phyloP scores from a whole-genome alignment of 1,140 invertebrate genomes.

The Anoplolepis gracilipes region DNA sequence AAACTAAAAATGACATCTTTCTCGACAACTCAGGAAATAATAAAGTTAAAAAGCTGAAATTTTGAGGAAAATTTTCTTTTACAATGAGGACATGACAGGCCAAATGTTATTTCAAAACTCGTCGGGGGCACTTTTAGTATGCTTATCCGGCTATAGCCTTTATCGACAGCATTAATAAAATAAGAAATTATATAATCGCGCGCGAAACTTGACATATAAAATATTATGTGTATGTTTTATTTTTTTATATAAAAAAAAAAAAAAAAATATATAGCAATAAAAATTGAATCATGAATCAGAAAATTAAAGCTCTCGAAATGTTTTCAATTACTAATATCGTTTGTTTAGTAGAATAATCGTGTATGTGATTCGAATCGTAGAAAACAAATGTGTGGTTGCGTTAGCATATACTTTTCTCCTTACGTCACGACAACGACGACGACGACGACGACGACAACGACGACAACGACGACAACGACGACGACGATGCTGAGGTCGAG shows the following conservation, averaged over 20 bases:
- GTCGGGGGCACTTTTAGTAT: too few relatives aligned
- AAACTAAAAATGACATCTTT: too few relatives aligned
- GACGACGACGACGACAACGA: slow-evolving; percentile 21
- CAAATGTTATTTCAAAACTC: too few relatives aligned
- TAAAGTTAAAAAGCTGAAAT: too few relatives aligned
- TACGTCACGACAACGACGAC: slow-evolving; percentile 57
- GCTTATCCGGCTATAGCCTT: too few relatives aligned
- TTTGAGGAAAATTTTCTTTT: too few relatives aligned
- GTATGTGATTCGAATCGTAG: not conserved
- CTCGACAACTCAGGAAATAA: too few relatives aligned
- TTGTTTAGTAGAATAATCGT: too few relatives aligned
- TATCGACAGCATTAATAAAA: too few relatives aligned
- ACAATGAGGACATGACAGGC: too few relatives aligned
- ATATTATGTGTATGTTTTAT: not conserved
- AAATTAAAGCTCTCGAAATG: not conserved
- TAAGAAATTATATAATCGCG: too few relatives aligned
- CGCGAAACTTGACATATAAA: not conserved
- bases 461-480: slow-evolving; percentile 13
- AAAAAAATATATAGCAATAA: not conserved
- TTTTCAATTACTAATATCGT: not conserved
- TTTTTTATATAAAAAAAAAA: not conserved
- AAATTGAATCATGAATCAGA: not conserved
- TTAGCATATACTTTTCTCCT: slow-evolving; percentile 20
- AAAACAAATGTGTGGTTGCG: not conserved
- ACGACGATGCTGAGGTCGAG: slow-evolving; percentile 64